A percentile compares a stretch with the other conserved stretches of the same genome.
Evolutionary conservation across 2,888 invertebrate genomes (phyloP).

Genomic region (Brenthis ino): DNA sequence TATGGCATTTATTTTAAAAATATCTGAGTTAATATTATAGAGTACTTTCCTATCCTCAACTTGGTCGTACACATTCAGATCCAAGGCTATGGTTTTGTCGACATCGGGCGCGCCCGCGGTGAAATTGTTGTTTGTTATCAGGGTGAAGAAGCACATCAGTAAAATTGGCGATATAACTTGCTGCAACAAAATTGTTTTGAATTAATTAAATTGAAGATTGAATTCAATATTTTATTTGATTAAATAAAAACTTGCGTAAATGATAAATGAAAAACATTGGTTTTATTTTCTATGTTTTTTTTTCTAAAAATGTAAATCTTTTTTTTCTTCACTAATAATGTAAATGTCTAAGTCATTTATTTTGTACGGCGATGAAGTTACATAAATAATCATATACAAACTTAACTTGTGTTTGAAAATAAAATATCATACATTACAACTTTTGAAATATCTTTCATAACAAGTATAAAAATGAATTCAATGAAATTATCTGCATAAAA

Average conservation of each 20-base stretch:
- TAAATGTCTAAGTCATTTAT: no score
- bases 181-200: conserved; percentile 44
- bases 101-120: not conserved
- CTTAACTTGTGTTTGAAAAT: no score
- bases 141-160: conserved; percentile 45
- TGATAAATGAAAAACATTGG: not conserved
- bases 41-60: conserved; percentile 46
- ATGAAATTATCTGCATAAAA: no score
- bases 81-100: conserved; percentile 35
- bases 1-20: conserved; percentile 28
- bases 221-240: not conserved
- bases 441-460: no score
- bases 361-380: no score
- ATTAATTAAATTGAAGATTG: not conserved
- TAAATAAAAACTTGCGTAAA: not conserved
- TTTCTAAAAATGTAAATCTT: no score
- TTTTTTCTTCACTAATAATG: no score
- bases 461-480: no score
- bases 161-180: conserved; percentile 57
- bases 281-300: no score
- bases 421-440: no score
- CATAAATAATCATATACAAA: no score
- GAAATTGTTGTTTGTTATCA: conserved; percentile 40
- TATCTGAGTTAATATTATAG: conserved; percentile 37
- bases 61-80: conserved; percentile 51